A percentile compares a stretch with the other conserved stretches of the same genome.
These are phyloP conservation scores for Acipenser ruthenus DNA, from an alignment of 2,797 vertebrate species.

Conservation along the genomic window DNA sequence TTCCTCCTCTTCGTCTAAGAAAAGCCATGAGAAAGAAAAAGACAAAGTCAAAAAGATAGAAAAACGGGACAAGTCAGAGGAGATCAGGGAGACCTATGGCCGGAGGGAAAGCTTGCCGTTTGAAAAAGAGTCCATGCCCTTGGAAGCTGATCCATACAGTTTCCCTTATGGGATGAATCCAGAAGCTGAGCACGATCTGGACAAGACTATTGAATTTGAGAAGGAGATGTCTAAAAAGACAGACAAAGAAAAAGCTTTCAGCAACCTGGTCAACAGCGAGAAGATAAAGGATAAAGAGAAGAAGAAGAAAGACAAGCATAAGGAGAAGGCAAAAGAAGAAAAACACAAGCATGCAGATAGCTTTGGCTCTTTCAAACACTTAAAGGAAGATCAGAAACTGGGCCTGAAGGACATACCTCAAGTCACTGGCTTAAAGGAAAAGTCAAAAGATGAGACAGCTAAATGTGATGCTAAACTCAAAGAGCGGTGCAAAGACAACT, in stretches of 20 bases:
- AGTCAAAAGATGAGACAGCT: slow-evolving; percentile 77
- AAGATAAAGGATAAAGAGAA: slow-evolving; percentile 71
- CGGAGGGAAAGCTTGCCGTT: slow-evolving; percentile 79
- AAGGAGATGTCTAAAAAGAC: slow-evolving; percentile 84
- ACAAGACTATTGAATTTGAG: slow-evolving; percentile 83
- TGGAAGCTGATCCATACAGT: slow-evolving; percentile 77
- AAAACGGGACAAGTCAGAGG: slow-evolving; percentile 83
- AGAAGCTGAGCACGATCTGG: slow-evolving; percentile 82
- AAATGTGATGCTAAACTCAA: slow-evolving; percentile 78
- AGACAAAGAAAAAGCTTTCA: slow-evolving; percentile 71
- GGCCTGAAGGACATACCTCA: slow-evolving; percentile 75
- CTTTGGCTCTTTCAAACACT: slow-evolving; percentile 77
- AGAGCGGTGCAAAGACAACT: slow-evolving; percentile 72
- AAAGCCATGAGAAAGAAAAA: slow-evolving; percentile 93
- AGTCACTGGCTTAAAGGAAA: slow-evolving; percentile 67
- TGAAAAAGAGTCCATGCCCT: slow-evolving; percentile 78
- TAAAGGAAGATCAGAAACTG: slow-evolving; percentile 81
- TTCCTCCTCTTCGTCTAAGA: slow-evolving; percentile 91
- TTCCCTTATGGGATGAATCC: slow-evolving; percentile 68
- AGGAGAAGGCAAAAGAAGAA: slow-evolving; percentile 88
- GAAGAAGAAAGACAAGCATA: slow-evolving; percentile 87
- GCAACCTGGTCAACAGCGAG: slow-evolving; percentile 52
- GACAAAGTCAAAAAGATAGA: slow-evolving; percentile 84
- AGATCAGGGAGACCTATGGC: slow-evolving; percentile 70
- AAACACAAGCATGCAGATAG: slow-evolving; percentile 81